Evolutionary conservation across 2,113 vertebrate species (phyloP).

Genomic region (Anolis sagrei): DNA sequence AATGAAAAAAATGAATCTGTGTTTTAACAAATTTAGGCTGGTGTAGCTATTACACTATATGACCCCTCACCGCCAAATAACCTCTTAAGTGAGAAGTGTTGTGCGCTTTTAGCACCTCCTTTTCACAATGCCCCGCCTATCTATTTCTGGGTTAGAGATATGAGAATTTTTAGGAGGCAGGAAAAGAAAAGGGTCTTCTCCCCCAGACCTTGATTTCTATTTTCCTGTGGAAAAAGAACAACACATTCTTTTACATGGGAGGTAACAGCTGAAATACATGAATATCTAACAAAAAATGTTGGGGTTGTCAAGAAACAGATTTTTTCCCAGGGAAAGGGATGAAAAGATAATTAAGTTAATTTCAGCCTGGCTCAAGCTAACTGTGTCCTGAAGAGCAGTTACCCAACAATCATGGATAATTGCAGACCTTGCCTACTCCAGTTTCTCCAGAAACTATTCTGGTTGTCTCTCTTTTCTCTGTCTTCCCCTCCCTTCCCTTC

Average conservation of each 20-base stretch:
- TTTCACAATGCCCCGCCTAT: not conserved
- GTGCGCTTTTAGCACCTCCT: not conserved
- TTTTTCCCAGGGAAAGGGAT: not conserved
- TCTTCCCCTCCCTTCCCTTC: not conserved
- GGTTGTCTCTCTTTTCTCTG: not conserved
- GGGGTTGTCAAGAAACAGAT: not conserved
- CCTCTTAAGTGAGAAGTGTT: not conserved
- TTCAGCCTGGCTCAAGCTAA: not conserved
- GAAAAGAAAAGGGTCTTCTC: no score
- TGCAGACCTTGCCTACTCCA: not conserved
- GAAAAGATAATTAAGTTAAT: not conserved
- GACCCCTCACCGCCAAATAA: fast-evolving
- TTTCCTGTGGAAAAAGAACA: no score
- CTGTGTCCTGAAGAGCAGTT: not conserved
- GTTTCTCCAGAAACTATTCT: not conserved
- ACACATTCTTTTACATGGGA: no score
- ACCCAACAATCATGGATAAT: not conserved
- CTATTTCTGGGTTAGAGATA: no score
- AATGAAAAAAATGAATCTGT: not conserved
- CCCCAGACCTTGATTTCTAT: no score
- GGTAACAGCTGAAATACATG: no score
- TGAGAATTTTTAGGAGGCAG: no score
- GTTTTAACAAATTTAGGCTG: not conserved
- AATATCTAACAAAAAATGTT: not conserved
- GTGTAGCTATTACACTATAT: not conserved